phyloP scores from a whole-genome alignment of 64 coral and sea anemone genomes.

The Actinia equina region DNA sequence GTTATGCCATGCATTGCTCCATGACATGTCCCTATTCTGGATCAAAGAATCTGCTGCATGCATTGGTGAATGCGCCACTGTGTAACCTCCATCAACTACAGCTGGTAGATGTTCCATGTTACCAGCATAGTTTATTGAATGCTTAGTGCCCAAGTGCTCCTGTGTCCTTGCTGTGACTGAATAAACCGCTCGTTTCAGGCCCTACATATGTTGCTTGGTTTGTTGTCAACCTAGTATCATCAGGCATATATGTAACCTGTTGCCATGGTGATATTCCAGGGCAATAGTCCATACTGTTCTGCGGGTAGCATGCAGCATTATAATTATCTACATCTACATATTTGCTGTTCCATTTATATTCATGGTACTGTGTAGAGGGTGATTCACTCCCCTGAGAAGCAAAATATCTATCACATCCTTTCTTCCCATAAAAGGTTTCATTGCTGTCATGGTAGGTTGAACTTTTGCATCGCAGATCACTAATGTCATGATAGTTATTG shows the following conservation, averaged over 20 bases:
- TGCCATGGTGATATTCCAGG: neutral
- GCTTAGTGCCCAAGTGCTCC: neutral
- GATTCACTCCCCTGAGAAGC: neutral
- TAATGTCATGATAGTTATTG: neutral
- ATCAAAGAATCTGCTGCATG: neutral
- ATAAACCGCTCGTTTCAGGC: neutral
- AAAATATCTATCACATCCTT: neutral
- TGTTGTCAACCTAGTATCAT: neutral
- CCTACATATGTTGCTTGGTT: neutral
- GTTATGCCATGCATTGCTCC: constrained; percentile 60
- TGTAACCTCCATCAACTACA: neutral
- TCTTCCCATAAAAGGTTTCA: neutral
- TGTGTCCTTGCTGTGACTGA: neutral
- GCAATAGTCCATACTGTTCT: neutral
- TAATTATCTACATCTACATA: neutral
- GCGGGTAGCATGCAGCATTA: neutral
- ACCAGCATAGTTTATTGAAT: neutral
- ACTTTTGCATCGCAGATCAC: neutral
- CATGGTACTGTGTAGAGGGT: neutral
- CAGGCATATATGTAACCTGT: neutral
- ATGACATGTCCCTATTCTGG: neutral
- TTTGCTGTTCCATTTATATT: neutral
- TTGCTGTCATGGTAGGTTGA: neutral
- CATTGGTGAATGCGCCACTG: neutral
- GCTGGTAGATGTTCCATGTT: neutral